Base-by-base conservation (phyloP, 1,140 invertebrate genomes). In the Asbolus verrucosus region DNA sequence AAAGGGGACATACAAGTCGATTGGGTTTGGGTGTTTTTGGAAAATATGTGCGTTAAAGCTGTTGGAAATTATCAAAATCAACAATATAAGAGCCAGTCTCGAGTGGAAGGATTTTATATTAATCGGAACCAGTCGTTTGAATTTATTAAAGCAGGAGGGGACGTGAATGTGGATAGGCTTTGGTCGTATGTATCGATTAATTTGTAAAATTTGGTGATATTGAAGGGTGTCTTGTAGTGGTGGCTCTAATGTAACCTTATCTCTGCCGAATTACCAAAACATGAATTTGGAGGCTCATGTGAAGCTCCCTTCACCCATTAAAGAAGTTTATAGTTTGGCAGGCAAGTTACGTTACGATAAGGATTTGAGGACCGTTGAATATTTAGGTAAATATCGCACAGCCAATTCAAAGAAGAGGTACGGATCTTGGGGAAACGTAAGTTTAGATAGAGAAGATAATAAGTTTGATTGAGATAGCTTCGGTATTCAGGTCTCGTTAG, bases 291-390 rank as follows among this genome's bases (percentile, higher is more conserved):
- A 84, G 0, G 80, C 87, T 0, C 83, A 85, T 69, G 77, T 88
- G 0, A 85, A 85, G 54, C 77, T 90, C 1, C 89, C 89, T 1
- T 85, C 59, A 19, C 67, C 87, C 43, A 87, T 87, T 1, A 84
- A 88, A 66, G 83, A 87, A 14, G 88, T 86, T 2, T 88, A 90
- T 75, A 84, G 85, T 14, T 67, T 90, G 1, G 78, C 82, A 31
- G 76, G 87, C 0, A 84, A 83, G 6, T 82, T 84, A 69, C 78
- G 83, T 24, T 83, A 81, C 1, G 75, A 75, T 0, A 69, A 78
- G 14, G 68, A 71, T 62, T 71, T 72, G 3, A 73, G 36, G 11
- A 69, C 69, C 60, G 68, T 78, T 41, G 73, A 78, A 61, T 79
- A 77, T 75, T 72, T 75, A 38, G 36, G 73, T 6, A 79, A 74